Evolutionary conservation across 2,113 vertebrate genomes (phyloP).

Genomic region (Todiramphus chloris): DNA sequence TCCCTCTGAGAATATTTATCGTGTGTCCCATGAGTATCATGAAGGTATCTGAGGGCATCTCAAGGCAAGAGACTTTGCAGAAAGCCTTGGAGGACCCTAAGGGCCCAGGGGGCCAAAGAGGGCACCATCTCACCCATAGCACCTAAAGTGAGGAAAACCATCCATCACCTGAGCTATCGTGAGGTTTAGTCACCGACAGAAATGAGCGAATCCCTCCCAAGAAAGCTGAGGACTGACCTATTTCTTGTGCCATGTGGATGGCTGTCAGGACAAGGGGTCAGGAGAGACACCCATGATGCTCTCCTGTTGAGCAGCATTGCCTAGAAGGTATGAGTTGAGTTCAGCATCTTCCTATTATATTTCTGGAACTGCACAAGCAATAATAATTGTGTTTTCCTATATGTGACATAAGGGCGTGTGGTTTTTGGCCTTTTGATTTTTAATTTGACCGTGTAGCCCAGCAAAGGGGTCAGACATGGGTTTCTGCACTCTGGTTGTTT

Average conservation of each 20-base stretch:
- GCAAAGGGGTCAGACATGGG: accelerated
- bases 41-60: neutral
- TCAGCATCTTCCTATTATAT: neutral
- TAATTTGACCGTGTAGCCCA: neutral
- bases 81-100: neutral
- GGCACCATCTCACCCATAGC: accelerated
- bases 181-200: neutral
- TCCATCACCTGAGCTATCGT: accelerated
- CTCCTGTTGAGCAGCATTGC: neutral
- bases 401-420: neutral
- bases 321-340: neutral
- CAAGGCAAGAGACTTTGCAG: neutral
- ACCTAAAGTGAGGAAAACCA: neutral
- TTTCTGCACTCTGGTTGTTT: neutral
- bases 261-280: neutral
- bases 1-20: neutral
- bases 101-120: neutral
- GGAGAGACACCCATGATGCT: neutral
- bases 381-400: neutral
- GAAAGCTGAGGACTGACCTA: neutral
- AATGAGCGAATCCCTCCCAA: neutral
- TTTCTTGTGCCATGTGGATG: neutral
- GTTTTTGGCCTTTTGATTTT: neutral
- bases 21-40: neutral
- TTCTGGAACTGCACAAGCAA: neutral